These are phyloP conservation scores for Merodon equestris DNA, from an alignment of 2,888 invertebrate genomes.

Conservation along the genomic window DNA sequence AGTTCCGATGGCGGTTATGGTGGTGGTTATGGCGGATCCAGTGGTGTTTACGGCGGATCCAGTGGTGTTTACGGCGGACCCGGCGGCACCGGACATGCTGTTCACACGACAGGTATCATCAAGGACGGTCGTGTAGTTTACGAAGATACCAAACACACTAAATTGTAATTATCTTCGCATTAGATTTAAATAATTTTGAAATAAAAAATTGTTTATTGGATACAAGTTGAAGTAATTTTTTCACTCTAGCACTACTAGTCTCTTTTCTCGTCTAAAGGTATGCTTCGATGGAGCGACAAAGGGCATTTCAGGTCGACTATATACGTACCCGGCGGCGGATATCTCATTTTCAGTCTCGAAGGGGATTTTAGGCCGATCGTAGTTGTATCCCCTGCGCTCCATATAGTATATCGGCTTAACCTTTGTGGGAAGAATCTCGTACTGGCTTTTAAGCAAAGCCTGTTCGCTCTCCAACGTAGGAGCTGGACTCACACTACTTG, in stretches of 20 bases:
- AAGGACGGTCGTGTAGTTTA: slow-evolving; percentile 56
- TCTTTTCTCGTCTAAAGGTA: too few species aligned
- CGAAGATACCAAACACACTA: slow-evolving; percentile 20
- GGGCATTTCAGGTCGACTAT: slow-evolving; percentile 22
- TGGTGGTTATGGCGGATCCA: slow-evolving; percentile 3
- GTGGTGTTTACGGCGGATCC: too few species aligned
- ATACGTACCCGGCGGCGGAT: slow-evolving; percentile 33
- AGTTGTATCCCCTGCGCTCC: slow-evolving; percentile 19
- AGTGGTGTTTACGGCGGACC: too few species aligned
- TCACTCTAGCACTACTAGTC: too few species aligned
- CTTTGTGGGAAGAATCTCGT: slow-evolving; percentile 21
- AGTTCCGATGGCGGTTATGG: slow-evolving; percentile 6
- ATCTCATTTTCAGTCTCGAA: background rate
- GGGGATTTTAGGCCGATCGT: slow-evolving; percentile 11
- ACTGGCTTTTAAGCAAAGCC: slow-evolving; percentile 42
- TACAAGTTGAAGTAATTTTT: too few species aligned
- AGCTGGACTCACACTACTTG: background rate
- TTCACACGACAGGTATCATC: slow-evolving; percentile 67
- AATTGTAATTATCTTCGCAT: slow-evolving; percentile 28
- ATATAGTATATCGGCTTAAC: slow-evolving; percentile 13
- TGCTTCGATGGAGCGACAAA: slow-evolving; percentile 32
- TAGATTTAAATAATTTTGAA: slow-evolving; percentile 9
- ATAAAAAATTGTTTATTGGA: slow-evolving; percentile 7
- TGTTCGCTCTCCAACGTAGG: slow-evolving; percentile 5
- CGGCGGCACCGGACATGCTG: slow-evolving; percentile 57